phyloP scores from a whole-genome alignment of 2,888 invertebrate genomes.

The Eilema depressum region DNA sequence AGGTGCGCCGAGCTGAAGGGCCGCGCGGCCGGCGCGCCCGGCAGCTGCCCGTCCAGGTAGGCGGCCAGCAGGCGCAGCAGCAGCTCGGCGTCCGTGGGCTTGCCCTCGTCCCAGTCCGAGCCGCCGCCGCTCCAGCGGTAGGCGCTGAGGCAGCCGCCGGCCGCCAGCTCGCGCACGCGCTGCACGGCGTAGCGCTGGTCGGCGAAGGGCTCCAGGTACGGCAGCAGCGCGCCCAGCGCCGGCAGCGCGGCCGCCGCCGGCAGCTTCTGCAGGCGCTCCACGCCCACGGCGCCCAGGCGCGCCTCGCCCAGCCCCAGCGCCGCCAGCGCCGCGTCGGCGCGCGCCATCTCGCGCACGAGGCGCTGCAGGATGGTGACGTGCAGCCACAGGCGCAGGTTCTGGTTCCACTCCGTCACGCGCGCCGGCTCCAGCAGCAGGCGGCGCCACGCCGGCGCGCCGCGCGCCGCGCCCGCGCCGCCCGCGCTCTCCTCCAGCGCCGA shows the following conservation, averaged over 20 bases:
- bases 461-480: constrained; percentile 27
- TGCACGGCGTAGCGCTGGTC: constrained; percentile 93
- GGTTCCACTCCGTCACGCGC: constrained; percentile 85
- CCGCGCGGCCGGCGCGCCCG: constrained; percentile 26
- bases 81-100: constrained; percentile 95
- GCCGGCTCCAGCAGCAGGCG: constrained; percentile 87
- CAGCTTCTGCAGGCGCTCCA: constrained; percentile 61
- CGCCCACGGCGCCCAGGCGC: constrained; percentile 42
- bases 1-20: constrained; percentile 76
- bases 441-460: constrained; percentile 52
- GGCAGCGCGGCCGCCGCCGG: constrained; percentile 53
- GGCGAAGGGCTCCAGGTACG: constrained; percentile 52
- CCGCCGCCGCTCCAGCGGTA: constrained; percentile 96
- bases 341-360: constrained; percentile 91
- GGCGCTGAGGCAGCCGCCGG: constrained; percentile 95
- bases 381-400: constrained; percentile 89
- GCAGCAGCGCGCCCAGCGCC: constrained; percentile 47
- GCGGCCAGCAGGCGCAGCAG: constrained; percentile 94
- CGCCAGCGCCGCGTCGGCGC: constrained; percentile 90
- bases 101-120: constrained; percentile 92
- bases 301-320: constrained; percentile 65
- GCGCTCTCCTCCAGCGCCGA: constrained; percentile 20
- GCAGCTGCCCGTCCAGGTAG: constrained; percentile 92
- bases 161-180: constrained; percentile 92
- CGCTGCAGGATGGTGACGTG: constrained; percentile 93